A percentile compares a stretch with the other conserved stretches of the same genome.
phyloP scores from a whole-genome alignment of 2,797 vertebrate genomes.

The Pseudochirops corinnae region DNA sequence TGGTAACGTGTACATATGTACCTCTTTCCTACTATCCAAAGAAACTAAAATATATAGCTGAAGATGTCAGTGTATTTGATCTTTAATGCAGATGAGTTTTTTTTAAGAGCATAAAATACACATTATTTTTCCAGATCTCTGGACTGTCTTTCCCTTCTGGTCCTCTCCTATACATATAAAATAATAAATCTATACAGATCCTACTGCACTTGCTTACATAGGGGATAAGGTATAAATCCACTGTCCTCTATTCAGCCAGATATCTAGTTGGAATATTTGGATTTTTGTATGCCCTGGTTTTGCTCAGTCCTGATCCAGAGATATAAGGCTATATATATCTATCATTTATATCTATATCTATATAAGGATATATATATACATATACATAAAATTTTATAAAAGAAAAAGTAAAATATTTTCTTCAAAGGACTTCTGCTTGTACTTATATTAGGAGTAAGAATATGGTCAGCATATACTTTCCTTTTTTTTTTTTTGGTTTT shows the following conservation, averaged over 20 bases:
- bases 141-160: background rate
- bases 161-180: background rate
- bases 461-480: slow-evolving; percentile 46
- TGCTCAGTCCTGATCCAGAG: slow-evolving; percentile 28
- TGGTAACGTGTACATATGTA: background rate
- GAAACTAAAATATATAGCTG: slow-evolving; percentile 42
- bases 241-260: background rate
- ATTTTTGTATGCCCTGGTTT: slow-evolving; percentile 7
- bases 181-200: background rate
- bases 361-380: no score
- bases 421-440: slow-evolving; percentile 43
- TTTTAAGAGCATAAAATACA: slow-evolving; percentile 8
- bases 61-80: background rate
- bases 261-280: background rate
- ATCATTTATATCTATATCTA: no score
- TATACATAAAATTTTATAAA: slow-evolving; percentile 27
- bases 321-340: background rate
- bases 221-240: background rate
- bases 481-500: background rate
- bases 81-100: slow-evolving; percentile 15
- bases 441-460: slow-evolving; percentile 1
- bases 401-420: slow-evolving; percentile 39
- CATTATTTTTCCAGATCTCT: background rate
- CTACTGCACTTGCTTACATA: background rate
- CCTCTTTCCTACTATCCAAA: slow-evolving; percentile 44